Base-by-base conservation (phyloP, 2,888 invertebrate genomes). In the Hofmannophila pseudospretella region DNA sequence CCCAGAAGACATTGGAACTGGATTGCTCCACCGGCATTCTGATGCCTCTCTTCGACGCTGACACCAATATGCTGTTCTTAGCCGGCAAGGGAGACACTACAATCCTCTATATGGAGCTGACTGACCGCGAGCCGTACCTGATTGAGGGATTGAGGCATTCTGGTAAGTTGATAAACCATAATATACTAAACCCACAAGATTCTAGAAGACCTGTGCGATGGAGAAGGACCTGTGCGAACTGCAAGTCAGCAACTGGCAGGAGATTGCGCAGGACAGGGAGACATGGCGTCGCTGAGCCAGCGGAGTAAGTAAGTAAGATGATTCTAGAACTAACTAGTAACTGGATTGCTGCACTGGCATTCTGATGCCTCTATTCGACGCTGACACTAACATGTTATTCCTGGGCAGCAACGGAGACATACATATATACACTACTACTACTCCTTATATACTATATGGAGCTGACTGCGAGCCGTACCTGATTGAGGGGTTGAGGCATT, bases 71-170 rank as follows among this genome's bases (percentile, higher is more conserved):
- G 96, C 88, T 98, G 42, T 97, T 98, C 88, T 85, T 98, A 39
- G 95, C 96, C 37, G 98, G 97, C 26, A 97, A 97, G 88, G 97
- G 96, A 4, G 98, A 98, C 61, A 96, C 95, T 0, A 95, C 95
- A 1, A 94, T 98, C 42, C 89, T 93, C 40, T 97, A 97, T 59
- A 90, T 96, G 90, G 98, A 98, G 84, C 90, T 97, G 1, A 93
- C 92, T 30, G 96, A 97, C 45, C 92, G 94, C 55, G 96, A 96
- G 63, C 97, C 97, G 0, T 95, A 91, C 70, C 79, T 97, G n/a
- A 93, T 94, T 39, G 96, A 96, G 73, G 96, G 97, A 12, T 79
- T 94, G 44, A 89, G 94, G 37, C 95, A 96, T 82, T 94, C 94
- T 11, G 93, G 88, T 88, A 36, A 64, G 69, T 52, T 9, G n/a